These are phyloP conservation scores for Cyanistes caeruleus DNA, from an alignment of 2,113 vertebrate genomes.

Conservation along the genomic window DNA sequence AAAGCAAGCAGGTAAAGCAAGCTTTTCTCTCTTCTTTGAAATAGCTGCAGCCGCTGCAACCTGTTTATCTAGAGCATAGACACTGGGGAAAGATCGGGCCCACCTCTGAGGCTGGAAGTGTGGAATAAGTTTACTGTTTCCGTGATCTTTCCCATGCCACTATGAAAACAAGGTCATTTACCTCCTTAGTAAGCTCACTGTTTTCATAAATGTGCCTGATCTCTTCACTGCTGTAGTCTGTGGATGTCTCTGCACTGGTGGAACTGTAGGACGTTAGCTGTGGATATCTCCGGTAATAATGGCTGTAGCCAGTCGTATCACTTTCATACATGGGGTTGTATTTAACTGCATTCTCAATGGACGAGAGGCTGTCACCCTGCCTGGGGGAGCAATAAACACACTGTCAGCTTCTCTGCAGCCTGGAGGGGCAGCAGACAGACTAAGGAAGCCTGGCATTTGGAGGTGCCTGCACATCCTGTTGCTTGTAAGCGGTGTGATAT, in stretches of 20 bases:
- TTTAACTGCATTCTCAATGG: conserved; percentile 88
- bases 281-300: conserved; percentile 83
- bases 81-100: background rate
- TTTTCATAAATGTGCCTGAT: conserved; percentile 93
- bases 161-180: conserved; percentile 47
- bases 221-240: conserved; percentile 93
- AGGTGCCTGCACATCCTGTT: background rate
- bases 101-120: background rate
- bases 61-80: background rate
- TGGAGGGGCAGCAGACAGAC: background rate
- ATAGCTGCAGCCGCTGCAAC: background rate
- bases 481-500: background rate
- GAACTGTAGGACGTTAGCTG: conserved; percentile 82
- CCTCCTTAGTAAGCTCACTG: conserved; percentile 91
- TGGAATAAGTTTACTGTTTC: background rate
- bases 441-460: background rate
- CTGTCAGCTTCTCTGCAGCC: conserved; percentile 17
- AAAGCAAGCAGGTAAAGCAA: background rate
- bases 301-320: conserved; percentile 83
- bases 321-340: conserved; percentile 91
- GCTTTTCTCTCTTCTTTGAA: background rate
- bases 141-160: background rate
- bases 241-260: conserved; percentile 84
- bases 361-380: conserved; percentile 83
- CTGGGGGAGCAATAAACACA: conserved; percentile 69